Evolutionary conservation across 2,113 vertebrate genomes (phyloP).

Genomic region (Saguinus imperator): DNA sequence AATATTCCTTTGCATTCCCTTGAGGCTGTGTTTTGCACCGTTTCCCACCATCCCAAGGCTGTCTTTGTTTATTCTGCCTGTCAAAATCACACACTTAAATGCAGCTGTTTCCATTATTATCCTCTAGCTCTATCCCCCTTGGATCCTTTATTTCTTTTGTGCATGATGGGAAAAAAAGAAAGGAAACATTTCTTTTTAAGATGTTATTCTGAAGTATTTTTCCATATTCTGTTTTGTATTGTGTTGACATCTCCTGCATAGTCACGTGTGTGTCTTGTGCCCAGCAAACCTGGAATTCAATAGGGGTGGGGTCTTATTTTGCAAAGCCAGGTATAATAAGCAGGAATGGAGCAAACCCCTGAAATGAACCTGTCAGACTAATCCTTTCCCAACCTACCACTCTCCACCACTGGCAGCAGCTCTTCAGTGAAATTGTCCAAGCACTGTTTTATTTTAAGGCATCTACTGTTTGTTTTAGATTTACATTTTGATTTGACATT

Average conservation of each 20-base stretch:
- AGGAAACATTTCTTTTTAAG: constrained; percentile 13
- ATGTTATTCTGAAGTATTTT: background rate
- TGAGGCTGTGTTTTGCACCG: background rate
- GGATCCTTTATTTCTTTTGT: constrained; percentile 12
- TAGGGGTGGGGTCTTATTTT: background rate
- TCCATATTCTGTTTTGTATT: background rate
- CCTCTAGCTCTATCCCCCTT: background rate
- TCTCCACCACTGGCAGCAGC: background rate
- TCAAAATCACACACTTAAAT: background rate
- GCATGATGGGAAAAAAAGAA: background rate
- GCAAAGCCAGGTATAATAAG: background rate
- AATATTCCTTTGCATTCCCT: background rate
- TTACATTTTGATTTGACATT: constrained; percentile 27
- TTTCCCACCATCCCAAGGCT: background rate
- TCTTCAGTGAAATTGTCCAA: background rate
- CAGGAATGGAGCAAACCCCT: background rate
- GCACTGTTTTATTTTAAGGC: constrained; percentile 27
- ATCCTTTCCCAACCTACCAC: background rate
- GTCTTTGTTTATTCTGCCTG: constrained; percentile 52
- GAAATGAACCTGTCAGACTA: constrained; percentile 22
- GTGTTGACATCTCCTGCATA: background rate
- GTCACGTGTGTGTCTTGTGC: background rate
- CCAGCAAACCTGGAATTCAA: background rate
- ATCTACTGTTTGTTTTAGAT: constrained; percentile 46
- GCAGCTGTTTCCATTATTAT: background rate